Conservation (phyloP, 2,797 vertebrate genomes). For the Picus viridis region DNA sequence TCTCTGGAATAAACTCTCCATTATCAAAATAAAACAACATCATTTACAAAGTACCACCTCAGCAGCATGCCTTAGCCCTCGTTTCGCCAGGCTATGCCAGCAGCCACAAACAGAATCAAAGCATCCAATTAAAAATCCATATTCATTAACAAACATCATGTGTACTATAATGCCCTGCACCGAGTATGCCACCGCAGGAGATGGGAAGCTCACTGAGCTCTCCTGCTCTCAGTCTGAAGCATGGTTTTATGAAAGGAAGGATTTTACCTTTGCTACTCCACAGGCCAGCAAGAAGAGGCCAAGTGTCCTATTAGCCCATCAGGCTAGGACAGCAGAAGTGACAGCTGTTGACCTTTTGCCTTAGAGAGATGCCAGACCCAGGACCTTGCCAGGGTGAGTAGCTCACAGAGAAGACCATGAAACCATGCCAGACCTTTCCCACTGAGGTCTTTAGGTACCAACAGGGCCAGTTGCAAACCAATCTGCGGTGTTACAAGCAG, state of each 20-base stretch:
- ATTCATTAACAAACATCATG: slow-evolving; percentile 56
- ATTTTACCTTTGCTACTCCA: background rate
- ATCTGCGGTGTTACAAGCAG: background rate
- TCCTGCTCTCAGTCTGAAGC: background rate
- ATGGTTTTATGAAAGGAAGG: background rate
- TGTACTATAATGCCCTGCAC: slow-evolving; percentile 4
- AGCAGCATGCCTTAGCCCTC: slow-evolving; percentile 51
- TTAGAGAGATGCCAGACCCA: background rate
- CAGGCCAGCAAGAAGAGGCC: background rate
- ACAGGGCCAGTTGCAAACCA: background rate
- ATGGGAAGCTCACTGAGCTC: background rate
- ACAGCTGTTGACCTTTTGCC: slow-evolving; percentile 15
- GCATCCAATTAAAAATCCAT: slow-evolving; percentile 70
- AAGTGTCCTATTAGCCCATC: background rate
- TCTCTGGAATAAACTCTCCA: slow-evolving; percentile 40
- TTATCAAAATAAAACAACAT: slow-evolving; percentile 34
- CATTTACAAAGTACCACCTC: slow-evolving; percentile 48
- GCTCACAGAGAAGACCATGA: background rate
- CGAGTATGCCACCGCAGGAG: slow-evolving; percentile 21
- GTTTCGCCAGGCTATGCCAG: slow-evolving; percentile 41
- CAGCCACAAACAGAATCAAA: slow-evolving; percentile 58
- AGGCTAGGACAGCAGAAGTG: background rate
- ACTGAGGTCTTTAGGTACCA: background rate
- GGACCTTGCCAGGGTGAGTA: background rate
- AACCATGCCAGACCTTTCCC: background rate